Percentiles rank a stretch among this genome's conserved stretches.
Conservation (phyloP, 2,113 vertebrate genomes). For the Paramormyrops kingsleyae region DNA sequence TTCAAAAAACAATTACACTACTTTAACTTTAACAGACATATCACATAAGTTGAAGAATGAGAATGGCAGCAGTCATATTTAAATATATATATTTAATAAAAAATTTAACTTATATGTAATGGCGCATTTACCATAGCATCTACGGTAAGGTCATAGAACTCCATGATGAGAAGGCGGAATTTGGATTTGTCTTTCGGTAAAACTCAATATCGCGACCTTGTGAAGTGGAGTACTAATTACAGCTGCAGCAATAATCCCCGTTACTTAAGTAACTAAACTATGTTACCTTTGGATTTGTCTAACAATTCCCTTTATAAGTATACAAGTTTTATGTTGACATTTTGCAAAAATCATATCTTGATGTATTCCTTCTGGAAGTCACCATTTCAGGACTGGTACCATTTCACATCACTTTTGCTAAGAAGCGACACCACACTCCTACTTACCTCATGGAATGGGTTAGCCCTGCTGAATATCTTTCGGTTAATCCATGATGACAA, state of each 20-base stretch:
- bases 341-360: not conserved
- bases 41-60: not conserved
- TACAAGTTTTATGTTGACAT: not conserved
- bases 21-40: not conserved
- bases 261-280: not conserved
- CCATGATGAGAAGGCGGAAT: slow-evolving; percentile 37
- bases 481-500: not conserved
- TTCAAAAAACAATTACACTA: not conserved
- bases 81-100: not conserved
- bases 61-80: not conserved
- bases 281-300: not conserved
- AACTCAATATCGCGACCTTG: slow-evolving; percentile 22
- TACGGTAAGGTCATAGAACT: slow-evolving; percentile 22
- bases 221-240: slow-evolving; percentile 10
- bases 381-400: too few species aligned
- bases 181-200: not conserved
- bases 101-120: not conserved
- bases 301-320: not conserved
- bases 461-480: not conserved
- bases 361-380: not conserved
- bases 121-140: not conserved
- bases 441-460: not conserved
- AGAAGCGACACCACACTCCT: not conserved
- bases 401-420: not conserved
- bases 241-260: not conserved